Base-by-base conservation (phyloP, 2,888 invertebrate genomes). In the Agapostemon virescens region DNA sequence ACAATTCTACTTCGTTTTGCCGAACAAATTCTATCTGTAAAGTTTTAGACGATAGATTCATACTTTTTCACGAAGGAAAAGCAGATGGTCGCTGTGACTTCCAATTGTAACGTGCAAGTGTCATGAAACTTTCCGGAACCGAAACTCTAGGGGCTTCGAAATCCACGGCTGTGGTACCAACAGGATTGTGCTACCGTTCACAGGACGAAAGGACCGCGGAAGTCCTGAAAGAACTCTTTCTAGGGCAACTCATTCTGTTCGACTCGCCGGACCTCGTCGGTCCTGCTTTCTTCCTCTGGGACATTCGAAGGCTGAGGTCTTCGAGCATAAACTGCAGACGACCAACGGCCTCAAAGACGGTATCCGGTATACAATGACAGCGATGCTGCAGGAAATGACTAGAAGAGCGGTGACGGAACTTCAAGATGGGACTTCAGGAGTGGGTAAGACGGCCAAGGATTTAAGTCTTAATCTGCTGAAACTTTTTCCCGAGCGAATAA, bases 211-310 rank as follows among this genome's bases (percentile, higher is more conserved):
- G 20, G 30, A 2, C 20, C 20, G 20, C 17, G 30, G 58, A 58
- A 58, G 30, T 58, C 58, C 58, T 33, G 30, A 58, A 33, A 58
- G 58, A 33, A 58, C 58, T 58, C 58, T 58, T 58, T 58, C 58
- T 30, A 30, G 30, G 26, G 55, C 55, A 26, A 30, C 58, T 58
- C 58, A 7, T 30, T 30, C 17, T 30, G 17, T 30, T 17, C 26
- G 26, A 58, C 58, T 26, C 26, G 15, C 26, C 15, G 26, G 55
- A 55, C 30, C 58, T 58, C 30, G 58, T 7, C 17, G 30, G 30
- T 58, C 26, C 30, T 30, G 58, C 7, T 58, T 58, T 58, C 30
- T 30, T 58, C 58, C 26, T 30, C 58, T 17, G 17, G 58, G 58
- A 58, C 58, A 17, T 58, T 20, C 17, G 20, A 17, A 58, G 20